Evolutionary conservation across 1,140 invertebrate genomes (phyloP), one percentile per base, ranked within the genome.

Genomic region (Drosophila carrolli): DNA sequence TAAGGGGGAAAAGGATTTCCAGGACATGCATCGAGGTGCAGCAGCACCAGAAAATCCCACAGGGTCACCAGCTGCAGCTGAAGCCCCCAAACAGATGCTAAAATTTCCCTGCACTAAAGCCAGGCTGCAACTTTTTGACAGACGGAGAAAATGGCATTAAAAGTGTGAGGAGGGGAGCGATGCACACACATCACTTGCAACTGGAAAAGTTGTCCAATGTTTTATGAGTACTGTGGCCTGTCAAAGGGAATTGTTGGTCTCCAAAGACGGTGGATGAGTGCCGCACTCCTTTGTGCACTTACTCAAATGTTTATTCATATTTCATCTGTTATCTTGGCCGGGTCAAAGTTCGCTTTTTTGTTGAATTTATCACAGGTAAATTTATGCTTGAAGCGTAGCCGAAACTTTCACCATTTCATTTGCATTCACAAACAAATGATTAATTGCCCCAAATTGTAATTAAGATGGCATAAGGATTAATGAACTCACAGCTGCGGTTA

Each of bases 241-340:
- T 53, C 46, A 66, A 37, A 37, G 56, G 56, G 55, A 2, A 27
- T 41, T 14, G 44, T 0, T 5, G 1, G 9, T 44, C 13, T 2
- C 59, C 16, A 35, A 44, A 51, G 38, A 51, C 13, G 5, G 13
- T 35, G 9, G 37, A 43, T 27, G 59, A 35, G 38, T 60, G 32
- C 23, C 29, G 10, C n/a, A 65, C 23, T 61, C 40, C 35, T 50
- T 50, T 40, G 37, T n/a, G 63, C 58, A 67, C 61, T 62, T 53
- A 62, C 23, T 38, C 16, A 9, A 70, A 70, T 70, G 35, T 40
- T 56, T 48, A 70, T 71, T 70, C 67, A 71, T 71, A 71, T 71
- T 71, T 71, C 44, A 71, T 57, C 14, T 70, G 43, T 58, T 71
- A 71, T 71, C 67, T 38, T 13, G 60, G 16, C 59, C 60, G 27